phyloP scores from a whole-genome alignment of 2,797 vertebrate species.

The Spheniscus humboldti region DNA sequence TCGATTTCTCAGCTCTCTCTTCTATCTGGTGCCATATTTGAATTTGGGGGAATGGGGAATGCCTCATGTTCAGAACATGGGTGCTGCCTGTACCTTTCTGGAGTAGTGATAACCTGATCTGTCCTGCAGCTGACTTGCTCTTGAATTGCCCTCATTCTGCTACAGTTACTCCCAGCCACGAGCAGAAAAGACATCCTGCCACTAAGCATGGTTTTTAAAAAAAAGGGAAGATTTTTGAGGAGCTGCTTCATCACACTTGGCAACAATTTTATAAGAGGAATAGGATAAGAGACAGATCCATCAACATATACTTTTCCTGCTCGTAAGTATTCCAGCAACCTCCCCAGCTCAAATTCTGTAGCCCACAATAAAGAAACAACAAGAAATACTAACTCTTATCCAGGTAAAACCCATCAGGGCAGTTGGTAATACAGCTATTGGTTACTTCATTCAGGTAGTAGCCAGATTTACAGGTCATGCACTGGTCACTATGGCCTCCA shows the following conservation, averaged over 20 bases:
- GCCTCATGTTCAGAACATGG: neutral
- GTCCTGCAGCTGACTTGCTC: neutral
- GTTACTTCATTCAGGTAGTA: constrained; percentile 90
- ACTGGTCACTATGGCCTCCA: constrained; percentile 92
- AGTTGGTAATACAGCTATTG: constrained; percentile 86
- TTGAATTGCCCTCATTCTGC: neutral
- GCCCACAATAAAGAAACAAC: neutral
- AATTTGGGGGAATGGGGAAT: neutral
- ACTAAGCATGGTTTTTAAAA: neutral
- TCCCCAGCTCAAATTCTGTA: constrained; percentile 11
- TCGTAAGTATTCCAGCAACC: neutral
- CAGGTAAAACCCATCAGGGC: constrained; percentile 89
- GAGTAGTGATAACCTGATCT: neutral
- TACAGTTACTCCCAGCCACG: neutral
- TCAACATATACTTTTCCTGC: neutral
- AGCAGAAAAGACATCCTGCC: neutral
- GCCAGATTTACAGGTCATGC: constrained; percentile 88
- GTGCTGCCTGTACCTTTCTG: neutral
- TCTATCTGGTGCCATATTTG: neutral
- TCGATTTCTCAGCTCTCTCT: neutral
- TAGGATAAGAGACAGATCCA: neutral
- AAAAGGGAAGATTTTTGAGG: neutral
- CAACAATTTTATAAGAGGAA: neutral
- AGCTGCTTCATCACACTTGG: neutral
- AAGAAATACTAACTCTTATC: constrained; percentile 76